Conservation (phyloP, 2,113 vertebrate species). For the Actenoides lindsayi region DNA sequence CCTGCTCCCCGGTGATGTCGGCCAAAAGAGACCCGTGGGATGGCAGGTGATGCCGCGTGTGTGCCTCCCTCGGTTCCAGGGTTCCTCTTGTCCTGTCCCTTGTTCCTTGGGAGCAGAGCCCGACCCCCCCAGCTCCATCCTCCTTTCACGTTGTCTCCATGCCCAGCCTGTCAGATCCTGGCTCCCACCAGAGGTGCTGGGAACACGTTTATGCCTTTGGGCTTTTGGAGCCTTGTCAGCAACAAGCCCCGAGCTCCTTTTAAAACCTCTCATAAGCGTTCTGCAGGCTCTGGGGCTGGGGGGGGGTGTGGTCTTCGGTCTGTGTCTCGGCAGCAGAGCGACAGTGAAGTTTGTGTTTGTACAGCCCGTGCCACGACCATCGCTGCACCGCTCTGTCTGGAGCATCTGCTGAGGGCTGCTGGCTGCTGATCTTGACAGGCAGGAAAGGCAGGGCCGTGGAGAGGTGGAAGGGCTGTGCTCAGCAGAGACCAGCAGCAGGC, state of each 20-base stretch:
- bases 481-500: not conserved
- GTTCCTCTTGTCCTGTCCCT: no score
- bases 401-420: not conserved
- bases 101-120: no score
- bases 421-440: not conserved
- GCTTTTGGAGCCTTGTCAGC: not conserved
- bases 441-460: not conserved
- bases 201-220: not conserved
- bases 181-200: not conserved
- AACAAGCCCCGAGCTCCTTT: not conserved
- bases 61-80: no score
- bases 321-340: not conserved
- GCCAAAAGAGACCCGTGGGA: not conserved
- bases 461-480: not conserved
- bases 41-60: rapidly evolving
- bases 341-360: not conserved
- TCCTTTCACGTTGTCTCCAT: not conserved
- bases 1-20: not conserved
- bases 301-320: not conserved
- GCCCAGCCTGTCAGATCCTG: rapidly evolving
- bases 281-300: not conserved
- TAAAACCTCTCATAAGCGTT: not conserved
- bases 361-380: not conserved
- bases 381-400: not conserved
- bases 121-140: no score